Conservation (phyloP, 1,140 invertebrate species). For the Amphibalanus amphitrite region DNA sequence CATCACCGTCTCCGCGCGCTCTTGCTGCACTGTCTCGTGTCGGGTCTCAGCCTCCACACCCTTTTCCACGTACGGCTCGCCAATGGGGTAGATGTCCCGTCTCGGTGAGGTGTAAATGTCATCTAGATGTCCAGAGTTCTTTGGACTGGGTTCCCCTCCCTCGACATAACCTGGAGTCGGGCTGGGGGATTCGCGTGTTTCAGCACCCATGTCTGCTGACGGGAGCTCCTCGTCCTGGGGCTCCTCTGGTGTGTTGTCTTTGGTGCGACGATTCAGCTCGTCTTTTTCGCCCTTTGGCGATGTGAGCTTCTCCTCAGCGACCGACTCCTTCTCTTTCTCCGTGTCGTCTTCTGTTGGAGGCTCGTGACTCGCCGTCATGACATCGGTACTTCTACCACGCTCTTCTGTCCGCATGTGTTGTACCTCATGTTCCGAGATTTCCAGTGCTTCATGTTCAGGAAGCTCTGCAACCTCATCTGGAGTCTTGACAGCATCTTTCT, state of each 20-base stretch:
- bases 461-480: constrained; percentile 24
- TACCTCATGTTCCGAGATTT: constrained; percentile 16
- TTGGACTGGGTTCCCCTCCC: neutral
- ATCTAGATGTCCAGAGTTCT: neutral
- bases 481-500: constrained; percentile 18
- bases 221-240: constrained; percentile 4
- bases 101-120: neutral
- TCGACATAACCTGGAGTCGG: neutral
- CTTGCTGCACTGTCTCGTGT: neutral
- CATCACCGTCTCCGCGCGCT: neutral
- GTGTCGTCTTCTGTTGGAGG: constrained; percentile 12
- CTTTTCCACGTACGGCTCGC: neutral
- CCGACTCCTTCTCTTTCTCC: constrained; percentile 11
- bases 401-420: constrained; percentile 11
- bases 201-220: neutral
- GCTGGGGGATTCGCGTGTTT: neutral
- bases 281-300: neutral
- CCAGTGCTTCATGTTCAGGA: constrained; percentile 21
- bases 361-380: neutral
- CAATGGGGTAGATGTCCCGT: neutral
- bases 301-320: constrained; percentile 10
- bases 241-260: neutral
- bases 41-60: neutral
- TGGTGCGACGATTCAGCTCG: neutral
- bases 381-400: neutral